These are phyloP conservation scores for Eurois occulta DNA, from an alignment of 2,888 invertebrate species.

Conservation along the genomic window DNA sequence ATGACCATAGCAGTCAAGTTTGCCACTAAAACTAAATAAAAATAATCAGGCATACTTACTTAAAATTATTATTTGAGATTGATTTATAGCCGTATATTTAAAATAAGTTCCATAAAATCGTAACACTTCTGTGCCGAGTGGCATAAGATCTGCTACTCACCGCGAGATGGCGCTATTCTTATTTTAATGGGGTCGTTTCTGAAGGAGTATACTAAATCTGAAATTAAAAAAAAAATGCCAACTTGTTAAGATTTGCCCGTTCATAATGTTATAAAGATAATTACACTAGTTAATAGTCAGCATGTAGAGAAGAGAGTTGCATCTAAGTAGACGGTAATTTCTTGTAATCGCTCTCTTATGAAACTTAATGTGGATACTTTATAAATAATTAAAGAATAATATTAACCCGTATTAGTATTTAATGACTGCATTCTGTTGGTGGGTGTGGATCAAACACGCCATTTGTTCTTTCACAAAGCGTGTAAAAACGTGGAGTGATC, in stretches of 20 bases:
- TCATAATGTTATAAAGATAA: not conserved
- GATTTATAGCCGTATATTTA: not conserved
- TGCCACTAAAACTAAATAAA: not conserved
- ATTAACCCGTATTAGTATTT: conserved; percentile 69
- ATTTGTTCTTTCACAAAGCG: conserved; percentile 79
- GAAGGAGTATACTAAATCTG: conserved; percentile 29
- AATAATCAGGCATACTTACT: not conserved
- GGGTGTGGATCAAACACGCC: conserved; percentile 76
- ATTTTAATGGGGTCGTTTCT: conserved; percentile 8
- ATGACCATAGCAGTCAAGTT: not conserved
- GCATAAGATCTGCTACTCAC: conserved; percentile 70
- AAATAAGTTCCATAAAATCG: not conserved
- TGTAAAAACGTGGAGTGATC: conserved; percentile 76
- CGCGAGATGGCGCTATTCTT: conserved; percentile 73
- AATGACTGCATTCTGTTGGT: conserved; percentile 75
- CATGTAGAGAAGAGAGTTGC: not conserved
- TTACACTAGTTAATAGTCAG: not conserved
- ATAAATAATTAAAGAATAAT: conserved; percentile 69
- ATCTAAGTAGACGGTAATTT: conserved; percentile 4
- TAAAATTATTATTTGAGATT: not conserved
- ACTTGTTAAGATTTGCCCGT: not conserved
- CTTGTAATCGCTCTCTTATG: conserved; percentile 20
- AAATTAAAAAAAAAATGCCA: not conserved
- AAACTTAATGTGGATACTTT: conserved; percentile 48
- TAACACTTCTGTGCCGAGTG: not conserved